These are phyloP conservation scores for Harpegnathos saltator DNA, from an alignment of 1,140 invertebrate species.

Conservation along the genomic window DNA sequence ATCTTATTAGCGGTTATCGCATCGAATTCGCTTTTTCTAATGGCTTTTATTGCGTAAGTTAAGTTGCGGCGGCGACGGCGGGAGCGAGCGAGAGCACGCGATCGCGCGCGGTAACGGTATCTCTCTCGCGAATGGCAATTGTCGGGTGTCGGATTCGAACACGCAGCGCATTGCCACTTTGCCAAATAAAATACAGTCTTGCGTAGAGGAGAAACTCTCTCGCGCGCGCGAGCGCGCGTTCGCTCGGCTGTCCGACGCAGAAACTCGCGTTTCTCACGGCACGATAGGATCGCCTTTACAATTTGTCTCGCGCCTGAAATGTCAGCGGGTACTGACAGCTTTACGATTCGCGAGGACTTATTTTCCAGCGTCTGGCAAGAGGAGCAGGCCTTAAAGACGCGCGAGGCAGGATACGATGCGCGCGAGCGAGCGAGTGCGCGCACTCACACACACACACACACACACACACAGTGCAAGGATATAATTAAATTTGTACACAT, in stretches of 20 bases:
- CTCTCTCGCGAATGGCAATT: slow-evolving; percentile 15
- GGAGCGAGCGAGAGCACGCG: neutral
- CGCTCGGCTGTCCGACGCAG: slow-evolving; percentile 39
- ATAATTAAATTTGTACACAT: slow-evolving; percentile 55
- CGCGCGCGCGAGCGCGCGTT: neutral
- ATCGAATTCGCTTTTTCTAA: slow-evolving; percentile 9
- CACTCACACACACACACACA: too few relatives aligned
- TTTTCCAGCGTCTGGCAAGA: slow-evolving; percentile 23
- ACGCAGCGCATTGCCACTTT: slow-evolving; percentile 27
- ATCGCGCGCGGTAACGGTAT: slow-evolving; percentile 55
- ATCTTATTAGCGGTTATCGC: neutral
- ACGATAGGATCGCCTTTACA: slow-evolving; percentile 58
- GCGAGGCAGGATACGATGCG: slow-evolving; percentile 13
- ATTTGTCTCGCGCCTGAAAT: slow-evolving; percentile 59
- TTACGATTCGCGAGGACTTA: slow-evolving; percentile 53
- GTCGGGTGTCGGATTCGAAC: slow-evolving; percentile 39
- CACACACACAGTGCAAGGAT: slow-evolving; percentile 17
- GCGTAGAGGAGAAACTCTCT: slow-evolving; percentile 29
- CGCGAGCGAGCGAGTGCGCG: too few relatives aligned
- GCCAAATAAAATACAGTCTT: slow-evolving; percentile 48
- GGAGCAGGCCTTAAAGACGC: slow-evolving; percentile 40
- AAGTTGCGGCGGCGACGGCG: neutral
- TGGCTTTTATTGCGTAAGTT: slow-evolving; percentile 7
- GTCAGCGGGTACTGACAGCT: slow-evolving; percentile 52
- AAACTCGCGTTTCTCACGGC: slow-evolving; percentile 57